Evolutionary conservation across 1,140 invertebrate genomes (phyloP), one percentile per base, ranked within the genome.

Genomic region (Drosophila tristis): DNA sequence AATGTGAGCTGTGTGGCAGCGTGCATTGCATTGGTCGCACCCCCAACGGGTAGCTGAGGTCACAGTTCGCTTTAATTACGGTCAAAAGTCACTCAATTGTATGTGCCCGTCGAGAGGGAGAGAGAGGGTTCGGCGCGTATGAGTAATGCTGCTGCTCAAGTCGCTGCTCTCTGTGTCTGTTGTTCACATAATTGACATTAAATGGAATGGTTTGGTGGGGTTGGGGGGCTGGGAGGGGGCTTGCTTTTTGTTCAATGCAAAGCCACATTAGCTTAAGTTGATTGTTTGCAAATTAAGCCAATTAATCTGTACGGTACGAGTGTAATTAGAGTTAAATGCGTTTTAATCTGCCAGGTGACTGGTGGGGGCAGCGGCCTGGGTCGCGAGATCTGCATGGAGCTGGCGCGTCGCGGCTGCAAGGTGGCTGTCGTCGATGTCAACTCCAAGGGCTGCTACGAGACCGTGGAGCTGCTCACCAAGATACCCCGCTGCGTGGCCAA

Each of bases 351-450:
- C 50, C 43, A 92, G 91, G 79, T 92, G 29, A 91, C 91, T 16
- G 91, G 91, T 45, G 91, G 81, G 25, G 90, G 91, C 53, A 92
- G 87, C 59, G 91, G 91, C 54, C 77, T 92, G 59, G 91, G 91
- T 11, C 87, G 89, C 13, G 91, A 91, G 68, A 91, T 92, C 20
- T 80, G 80, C 23, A 48, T 92, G 49, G 77, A 90, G 31, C 63
- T 92, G 65, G 91, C 91, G 0, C 63, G 72, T 11, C 64, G 80
- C 6, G 91, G 91, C 26, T 92, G 91, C 59, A 92, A 92, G 54
- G 44, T 92, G 48, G 91, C 91, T 1, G 78, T 92, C 1, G 89
- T 91, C 2, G 91, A 92, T 80, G 84, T 91, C 25, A 87, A 92
- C 62, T 91, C 86, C 2, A 84, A 91, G 56, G 90, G 86, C 13